These are phyloP conservation scores for Melopsittacus undulatus DNA, from an alignment of 2,797 vertebrate species.

Conservation along the genomic window DNA sequence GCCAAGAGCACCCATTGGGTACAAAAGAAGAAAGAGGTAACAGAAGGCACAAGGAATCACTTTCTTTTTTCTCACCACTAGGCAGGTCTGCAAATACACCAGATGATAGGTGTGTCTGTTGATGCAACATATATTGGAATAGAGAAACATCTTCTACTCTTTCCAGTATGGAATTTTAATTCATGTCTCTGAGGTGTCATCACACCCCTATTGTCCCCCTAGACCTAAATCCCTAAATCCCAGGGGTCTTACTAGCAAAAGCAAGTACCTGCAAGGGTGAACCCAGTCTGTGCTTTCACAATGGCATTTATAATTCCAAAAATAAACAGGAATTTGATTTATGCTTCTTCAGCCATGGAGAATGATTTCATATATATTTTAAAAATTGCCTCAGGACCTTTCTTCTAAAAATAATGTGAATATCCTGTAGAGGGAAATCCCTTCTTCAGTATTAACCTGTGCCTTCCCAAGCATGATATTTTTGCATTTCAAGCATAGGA, in stretches of 20 bases:
- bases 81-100: not conserved
- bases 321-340: not conserved
- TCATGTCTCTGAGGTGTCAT: not conserved
- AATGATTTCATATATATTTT: not conserved
- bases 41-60: not conserved
- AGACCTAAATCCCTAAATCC: not conserved
- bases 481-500: not conserved
- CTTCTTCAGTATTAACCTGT: not conserved
- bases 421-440: not conserved
- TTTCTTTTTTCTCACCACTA: not conserved
- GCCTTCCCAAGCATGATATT: not conserved
- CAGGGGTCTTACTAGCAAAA: not conserved
- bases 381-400: not conserved
- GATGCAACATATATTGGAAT: not conserved
- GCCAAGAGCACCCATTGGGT: not conserved
- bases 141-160: not conserved
- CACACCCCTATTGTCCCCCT: not conserved
- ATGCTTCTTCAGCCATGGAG: not conserved
- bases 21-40: not conserved
- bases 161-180: not conserved
- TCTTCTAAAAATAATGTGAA: not conserved
- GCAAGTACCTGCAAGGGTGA: not conserved
- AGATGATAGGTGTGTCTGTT: not conserved
- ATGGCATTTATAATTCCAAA: not conserved
- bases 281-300: not conserved